Evolutionary conservation across 1,140 invertebrate species (phyloP), one percentile per base, ranked within the genome.

Genomic region (Araneus ventricosus): DNA sequence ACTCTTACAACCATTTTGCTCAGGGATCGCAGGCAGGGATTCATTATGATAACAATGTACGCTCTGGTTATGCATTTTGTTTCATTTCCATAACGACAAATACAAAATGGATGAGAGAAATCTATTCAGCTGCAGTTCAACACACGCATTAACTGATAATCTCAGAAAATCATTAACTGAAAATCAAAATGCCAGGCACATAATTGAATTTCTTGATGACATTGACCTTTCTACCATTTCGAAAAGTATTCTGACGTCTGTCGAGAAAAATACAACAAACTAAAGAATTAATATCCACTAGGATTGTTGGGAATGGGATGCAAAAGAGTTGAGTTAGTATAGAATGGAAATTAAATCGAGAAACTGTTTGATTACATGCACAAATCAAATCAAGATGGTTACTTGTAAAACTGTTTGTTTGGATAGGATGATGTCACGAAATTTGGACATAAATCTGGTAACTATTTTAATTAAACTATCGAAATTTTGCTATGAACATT

Each of bases 11-110:
- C 82, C 41, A n/a, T 52, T 84, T 84, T 52, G n/a, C 45, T n/a
- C 82, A 45, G 45, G 14, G 39, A 80, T 39, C 22, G 34, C 22
- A 80, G 4, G 75, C 75, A 41, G 2, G 41, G 20, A 84, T 84
- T 84, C 82, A 84, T 84, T 84, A 84, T 20, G 82, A 84, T 84
- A 84, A 84, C 82, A 84, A 84, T 84, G 82, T 52, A 45, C 30
- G 27, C n/a, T 27, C 27, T 84, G 45, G 82, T 84, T 84, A 84
- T 52, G 41, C 82, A 84, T 84, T 84, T 84, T 84, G n/a, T 84
- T 84, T 84, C 82, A 52, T 84, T 84, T 84, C 82, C 45, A 84
- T 84, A 52, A 41, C 45, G 45, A 52, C 45, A 75, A 75, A 75
- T 75, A 75, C 17, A 75, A 75, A 84, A 84, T 84, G 82, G 41